phyloP scores from a whole-genome alignment of 2,888 invertebrate genomes.

The Diplazon laetatorius region DNA sequence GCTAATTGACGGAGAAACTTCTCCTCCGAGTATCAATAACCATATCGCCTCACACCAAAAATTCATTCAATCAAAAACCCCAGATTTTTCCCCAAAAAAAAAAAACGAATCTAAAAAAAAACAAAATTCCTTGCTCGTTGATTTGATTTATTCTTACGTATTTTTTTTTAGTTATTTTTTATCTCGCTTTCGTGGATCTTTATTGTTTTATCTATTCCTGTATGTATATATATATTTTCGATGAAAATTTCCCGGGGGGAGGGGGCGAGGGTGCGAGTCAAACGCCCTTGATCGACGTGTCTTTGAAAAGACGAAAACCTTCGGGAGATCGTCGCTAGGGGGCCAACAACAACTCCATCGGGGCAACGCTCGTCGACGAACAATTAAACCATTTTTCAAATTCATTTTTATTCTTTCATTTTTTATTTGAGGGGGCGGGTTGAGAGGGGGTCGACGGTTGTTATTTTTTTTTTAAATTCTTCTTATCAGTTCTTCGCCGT shows the following conservation, averaged over 20 bases:
- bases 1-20: no score
- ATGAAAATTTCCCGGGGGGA: slow-evolving; percentile 60
- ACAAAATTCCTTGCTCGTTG: slow-evolving; percentile 49
- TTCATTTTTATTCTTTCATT: no score
- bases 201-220: no score
- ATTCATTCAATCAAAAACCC: no score
- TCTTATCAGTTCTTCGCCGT: slow-evolving; percentile 79
- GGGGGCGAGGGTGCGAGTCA: slow-evolving; percentile 17
- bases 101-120: no score
- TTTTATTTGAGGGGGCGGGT: no score
- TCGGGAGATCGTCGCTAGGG: slow-evolving; percentile 51
- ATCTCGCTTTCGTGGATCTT: no score
- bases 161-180: slow-evolving; percentile 45
- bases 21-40: no score
- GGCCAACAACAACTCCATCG: slow-evolving; percentile 65
- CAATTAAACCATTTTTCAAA: no score
- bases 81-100: no score
- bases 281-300: slow-evolving; percentile 25
- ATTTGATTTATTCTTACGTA: slow-evolving; percentile 8
- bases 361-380: slow-evolving; percentile 66
- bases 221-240: slow-evolving; percentile 36
- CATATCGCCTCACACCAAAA: no score
- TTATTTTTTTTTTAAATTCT: no score
- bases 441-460: slow-evolving; percentile 70
- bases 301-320: slow-evolving; percentile 48